Conservation (phyloP, 2,797 vertebrate species). For the Crypturellus tataupa region DNA sequence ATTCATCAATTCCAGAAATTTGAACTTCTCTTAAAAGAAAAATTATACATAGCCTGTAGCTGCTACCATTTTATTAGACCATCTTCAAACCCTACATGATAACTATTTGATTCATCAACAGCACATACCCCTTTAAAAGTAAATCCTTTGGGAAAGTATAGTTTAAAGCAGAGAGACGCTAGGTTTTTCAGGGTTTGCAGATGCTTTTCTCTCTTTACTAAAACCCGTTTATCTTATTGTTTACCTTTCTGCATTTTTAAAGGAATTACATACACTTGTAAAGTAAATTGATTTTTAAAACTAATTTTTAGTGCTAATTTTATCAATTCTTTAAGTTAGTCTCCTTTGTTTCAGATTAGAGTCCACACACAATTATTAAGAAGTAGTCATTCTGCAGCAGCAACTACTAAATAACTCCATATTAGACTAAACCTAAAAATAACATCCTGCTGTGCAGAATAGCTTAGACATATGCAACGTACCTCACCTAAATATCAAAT, state of each 20-base stretch:
- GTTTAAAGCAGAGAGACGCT: neutral
- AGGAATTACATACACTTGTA: neutral
- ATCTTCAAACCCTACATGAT: neutral
- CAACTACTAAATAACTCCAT: neutral
- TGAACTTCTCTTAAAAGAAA: neutral
- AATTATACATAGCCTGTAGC: rapidly evolving
- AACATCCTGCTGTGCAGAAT: neutral
- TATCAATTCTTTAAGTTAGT: neutral
- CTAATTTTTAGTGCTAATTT: neutral
- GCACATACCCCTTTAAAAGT: neutral
- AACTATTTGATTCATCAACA: neutral
- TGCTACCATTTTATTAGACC: neutral
- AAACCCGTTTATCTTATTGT: neutral
- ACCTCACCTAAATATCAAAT: neutral
- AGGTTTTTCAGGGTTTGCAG: neutral
- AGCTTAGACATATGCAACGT: neutral
- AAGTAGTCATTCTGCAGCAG: neutral
- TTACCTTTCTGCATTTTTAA: neutral
- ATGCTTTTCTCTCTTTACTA: neutral
- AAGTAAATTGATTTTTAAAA: neutral
- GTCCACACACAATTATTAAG: neutral
- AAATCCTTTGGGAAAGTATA: neutral
- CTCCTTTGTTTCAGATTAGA: neutral
- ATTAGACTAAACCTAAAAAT: neutral
- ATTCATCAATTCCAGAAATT: neutral